Conservation (phyloP, 2,797 vertebrate genomes). For the Vultur gryphus region DNA sequence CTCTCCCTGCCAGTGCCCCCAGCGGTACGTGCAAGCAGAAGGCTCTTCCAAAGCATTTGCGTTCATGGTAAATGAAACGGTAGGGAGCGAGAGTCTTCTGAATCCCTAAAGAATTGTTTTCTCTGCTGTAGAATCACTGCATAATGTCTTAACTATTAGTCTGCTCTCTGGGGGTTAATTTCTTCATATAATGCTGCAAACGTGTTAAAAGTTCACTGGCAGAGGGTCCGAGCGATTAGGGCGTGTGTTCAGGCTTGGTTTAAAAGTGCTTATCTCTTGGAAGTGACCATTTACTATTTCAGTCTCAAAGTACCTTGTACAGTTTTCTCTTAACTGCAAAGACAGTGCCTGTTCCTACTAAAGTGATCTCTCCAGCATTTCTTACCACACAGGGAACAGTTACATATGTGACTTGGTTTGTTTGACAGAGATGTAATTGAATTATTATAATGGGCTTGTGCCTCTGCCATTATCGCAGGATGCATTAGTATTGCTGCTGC, state of each 20-base stretch:
- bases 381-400: fast-evolving
- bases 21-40: fast-evolving
- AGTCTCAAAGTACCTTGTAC: background rate
- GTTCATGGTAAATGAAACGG: fast-evolving
- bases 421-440: background rate
- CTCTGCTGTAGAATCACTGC: background rate
- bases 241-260: background rate
- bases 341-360: background rate
- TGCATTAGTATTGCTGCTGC: background rate
- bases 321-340: background rate
- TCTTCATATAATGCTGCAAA: fast-evolving
- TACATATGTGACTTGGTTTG: fast-evolving
- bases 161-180: background rate
- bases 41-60: background rate
- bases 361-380: too few species aligned
- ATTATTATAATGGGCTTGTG: background rate
- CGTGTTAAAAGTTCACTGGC: fast-evolving
- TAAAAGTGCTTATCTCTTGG: background rate
- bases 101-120: too few species aligned
- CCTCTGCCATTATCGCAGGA: background rate
- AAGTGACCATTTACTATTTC: background rate
- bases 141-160: fast-evolving
- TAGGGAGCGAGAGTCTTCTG: background rate
- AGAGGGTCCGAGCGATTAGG: background rate
- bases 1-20: background rate